These are phyloP conservation scores for Malthinus flaveolus DNA, from an alignment of 2,888 invertebrate species.

Conservation along the genomic window DNA sequence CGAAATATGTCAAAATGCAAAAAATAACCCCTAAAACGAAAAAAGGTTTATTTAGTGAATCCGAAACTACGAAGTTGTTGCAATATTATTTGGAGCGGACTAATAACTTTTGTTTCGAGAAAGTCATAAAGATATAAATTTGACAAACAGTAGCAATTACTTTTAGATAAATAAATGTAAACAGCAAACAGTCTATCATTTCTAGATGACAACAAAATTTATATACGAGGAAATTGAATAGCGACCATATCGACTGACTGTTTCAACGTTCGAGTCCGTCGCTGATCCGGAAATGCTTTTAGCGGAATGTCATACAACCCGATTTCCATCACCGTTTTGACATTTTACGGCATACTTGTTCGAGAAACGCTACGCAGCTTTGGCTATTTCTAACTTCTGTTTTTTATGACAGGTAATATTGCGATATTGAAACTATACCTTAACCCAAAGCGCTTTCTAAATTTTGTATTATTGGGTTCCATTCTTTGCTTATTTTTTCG, in stretches of 20 bases:
- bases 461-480: constrained; percentile 8
- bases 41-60: too few relatives aligned
- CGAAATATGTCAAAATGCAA: too few relatives aligned
- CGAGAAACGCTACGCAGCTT: constrained; percentile 26
- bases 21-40: too few relatives aligned
- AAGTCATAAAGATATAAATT: too few relatives aligned
- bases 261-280: constrained; percentile 37
- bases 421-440: constrained; percentile 24
- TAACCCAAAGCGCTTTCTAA: constrained; percentile 17
- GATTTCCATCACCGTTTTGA: constrained; percentile 50
- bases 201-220: constrained; percentile 42
- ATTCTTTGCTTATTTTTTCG: constrained; percentile 10
- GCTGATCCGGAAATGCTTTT: constrained; percentile 52
- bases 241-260: constrained; percentile 43
- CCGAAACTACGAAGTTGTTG: too few relatives aligned
- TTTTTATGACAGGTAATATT: constrained; percentile 30
- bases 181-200: constrained; percentile 35
- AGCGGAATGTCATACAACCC: constrained; percentile 49
- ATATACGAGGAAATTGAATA: constrained; percentile 47
- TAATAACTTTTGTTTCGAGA: too few relatives aligned
- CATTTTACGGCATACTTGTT: constrained; percentile 47
- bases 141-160: too few relatives aligned
- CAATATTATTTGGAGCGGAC: too few relatives aligned
- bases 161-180: neutral
- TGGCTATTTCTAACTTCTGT: constrained; percentile 26